Evolutionary conservation across 2,113 vertebrate species (phyloP).

Genomic region (Uria aalge): DNA sequence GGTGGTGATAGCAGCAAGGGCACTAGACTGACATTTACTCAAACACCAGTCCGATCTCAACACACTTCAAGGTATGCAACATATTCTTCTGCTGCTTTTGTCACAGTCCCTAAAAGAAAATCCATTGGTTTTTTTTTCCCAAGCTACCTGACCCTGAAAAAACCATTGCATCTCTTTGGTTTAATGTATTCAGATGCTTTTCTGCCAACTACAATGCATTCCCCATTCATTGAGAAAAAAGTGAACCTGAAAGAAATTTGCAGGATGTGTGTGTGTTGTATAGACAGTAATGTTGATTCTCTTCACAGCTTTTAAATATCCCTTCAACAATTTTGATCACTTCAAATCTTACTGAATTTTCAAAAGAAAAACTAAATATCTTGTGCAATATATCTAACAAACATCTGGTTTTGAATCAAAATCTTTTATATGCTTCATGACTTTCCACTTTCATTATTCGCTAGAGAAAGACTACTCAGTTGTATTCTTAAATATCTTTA

Average conservation of each 20-base stretch:
- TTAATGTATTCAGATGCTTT: neutral
- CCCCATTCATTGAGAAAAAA: neutral
- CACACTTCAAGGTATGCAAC: neutral
- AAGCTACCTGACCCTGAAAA: neutral
- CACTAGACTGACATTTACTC: neutral
- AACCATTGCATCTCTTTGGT: neutral
- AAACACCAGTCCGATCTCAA: neutral
- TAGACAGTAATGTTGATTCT: neutral
- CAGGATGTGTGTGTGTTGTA: accelerated
- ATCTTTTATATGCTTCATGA: neutral
- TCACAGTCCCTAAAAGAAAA: neutral
- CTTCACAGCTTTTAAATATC: neutral
- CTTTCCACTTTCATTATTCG: neutral
- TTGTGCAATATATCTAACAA: neutral
- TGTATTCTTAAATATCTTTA: neutral
- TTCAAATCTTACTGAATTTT: neutral
- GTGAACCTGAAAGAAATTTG: slow-evolving; percentile 5
- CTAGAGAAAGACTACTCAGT: neutral
- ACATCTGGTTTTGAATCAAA: slow-evolving; percentile 5
- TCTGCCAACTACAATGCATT: neutral
- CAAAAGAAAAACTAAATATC: neutral
- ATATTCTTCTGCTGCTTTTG: neutral
- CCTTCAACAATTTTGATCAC: neutral
- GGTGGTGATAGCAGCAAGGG: neutral
- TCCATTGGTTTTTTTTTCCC: neutral